Evolutionary conservation across 2,113 vertebrate species (phyloP).

Genomic region (Sapajus apella): DNA sequence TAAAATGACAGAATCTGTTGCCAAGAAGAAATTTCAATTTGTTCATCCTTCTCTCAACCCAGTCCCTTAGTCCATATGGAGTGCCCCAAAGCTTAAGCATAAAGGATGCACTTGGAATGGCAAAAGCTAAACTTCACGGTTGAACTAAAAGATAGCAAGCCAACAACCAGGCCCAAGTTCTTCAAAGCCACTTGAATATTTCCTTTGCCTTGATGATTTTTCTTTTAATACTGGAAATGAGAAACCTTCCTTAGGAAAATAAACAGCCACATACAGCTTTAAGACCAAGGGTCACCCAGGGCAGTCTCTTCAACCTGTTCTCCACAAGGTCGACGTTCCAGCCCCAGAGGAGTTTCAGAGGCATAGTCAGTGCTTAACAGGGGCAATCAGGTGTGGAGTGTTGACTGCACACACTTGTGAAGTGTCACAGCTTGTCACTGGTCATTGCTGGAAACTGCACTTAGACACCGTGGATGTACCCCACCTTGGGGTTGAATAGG

Average conservation of each 20-base stretch:
- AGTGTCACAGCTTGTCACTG: conserved; percentile 89
- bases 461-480: conserved; percentile 91
- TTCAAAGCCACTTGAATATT: neutral
- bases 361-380: neutral
- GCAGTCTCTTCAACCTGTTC: neutral
- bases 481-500: conserved; percentile 94
- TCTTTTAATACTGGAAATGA: neutral
- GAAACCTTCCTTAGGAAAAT: conserved; percentile 21
- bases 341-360: no score
- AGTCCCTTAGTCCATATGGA: neutral
- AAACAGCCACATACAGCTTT: neutral
- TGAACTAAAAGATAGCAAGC: conserved; percentile 64
- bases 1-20: neutral
- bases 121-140: conserved; percentile 44
- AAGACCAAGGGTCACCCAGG: neutral
- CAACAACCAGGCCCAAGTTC: neutral
- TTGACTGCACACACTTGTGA: neutral
- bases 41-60: neutral
- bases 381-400: neutral
- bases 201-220: neutral
- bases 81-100: neutral
- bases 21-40: neutral
- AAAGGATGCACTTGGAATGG: neutral
- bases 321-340: neutral
- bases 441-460: conserved; percentile 96